phyloP scores from a whole-genome alignment of 2,113 vertebrate species.

The Chaetura pelagica region DNA sequence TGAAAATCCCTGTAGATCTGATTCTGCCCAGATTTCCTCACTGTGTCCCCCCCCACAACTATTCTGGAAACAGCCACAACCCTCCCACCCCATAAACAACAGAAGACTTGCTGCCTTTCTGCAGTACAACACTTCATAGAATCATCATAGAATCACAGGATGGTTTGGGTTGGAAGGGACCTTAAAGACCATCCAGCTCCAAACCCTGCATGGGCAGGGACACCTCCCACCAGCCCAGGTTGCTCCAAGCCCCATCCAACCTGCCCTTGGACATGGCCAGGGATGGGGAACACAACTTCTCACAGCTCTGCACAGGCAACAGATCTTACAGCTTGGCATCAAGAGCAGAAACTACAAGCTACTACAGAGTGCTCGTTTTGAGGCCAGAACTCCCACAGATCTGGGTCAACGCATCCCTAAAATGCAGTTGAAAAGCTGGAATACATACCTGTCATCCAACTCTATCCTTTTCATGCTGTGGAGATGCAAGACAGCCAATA shows the following conservation, averaged over 20 bases:
- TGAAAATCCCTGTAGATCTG: not conserved
- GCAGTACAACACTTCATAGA: not conserved
- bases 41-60: not conserved
- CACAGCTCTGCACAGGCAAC: not conserved
- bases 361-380: not conserved
- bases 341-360: not conserved
- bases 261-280: too few relatives aligned
- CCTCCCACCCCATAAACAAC: not conserved
- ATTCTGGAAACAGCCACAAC: not conserved
- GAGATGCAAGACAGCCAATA: slow-evolving; percentile 95
- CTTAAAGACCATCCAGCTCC: too few relatives aligned
- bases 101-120: not conserved
- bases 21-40: not conserved
- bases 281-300: not conserved
- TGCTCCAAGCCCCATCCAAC: too few relatives aligned
- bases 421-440: not conserved
- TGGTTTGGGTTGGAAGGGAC: too few relatives aligned
- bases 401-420: accelerated
- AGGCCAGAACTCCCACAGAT: not conserved
- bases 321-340: not conserved
- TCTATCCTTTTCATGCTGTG: slow-evolving; percentile 99
- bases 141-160: too few relatives aligned
- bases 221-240: too few relatives aligned
- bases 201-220: too few relatives aligned
- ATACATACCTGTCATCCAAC: slow-evolving; percentile 92